Conservation (phyloP, 2,113 vertebrate genomes). For the Rhabdomys dilectus region DNA sequence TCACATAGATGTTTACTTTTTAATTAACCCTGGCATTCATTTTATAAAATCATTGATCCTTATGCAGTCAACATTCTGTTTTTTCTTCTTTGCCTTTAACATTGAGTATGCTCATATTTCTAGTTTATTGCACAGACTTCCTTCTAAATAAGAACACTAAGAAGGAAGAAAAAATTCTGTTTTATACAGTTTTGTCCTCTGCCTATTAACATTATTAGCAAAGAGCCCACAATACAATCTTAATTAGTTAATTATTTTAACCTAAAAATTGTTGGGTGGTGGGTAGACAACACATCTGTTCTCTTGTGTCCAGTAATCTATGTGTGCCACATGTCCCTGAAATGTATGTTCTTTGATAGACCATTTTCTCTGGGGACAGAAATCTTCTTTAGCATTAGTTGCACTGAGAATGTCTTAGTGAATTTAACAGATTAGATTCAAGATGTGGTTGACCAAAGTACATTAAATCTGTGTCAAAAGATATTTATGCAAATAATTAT, state of each 20-base stretch:
- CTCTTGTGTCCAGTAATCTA: slow-evolving; percentile 36
- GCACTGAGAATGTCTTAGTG: background rate
- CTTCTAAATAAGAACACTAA: slow-evolving; percentile 14
- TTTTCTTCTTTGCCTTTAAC: slow-evolving; percentile 33
- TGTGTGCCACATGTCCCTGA: background rate
- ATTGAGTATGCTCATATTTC: slow-evolving; percentile 43
- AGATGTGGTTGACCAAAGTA: slow-evolving; percentile 60
- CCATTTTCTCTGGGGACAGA: slow-evolving; percentile 29
- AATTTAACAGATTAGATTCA: slow-evolving; percentile 69
- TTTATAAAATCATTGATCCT: slow-evolving; percentile 28
- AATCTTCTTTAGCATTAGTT: slow-evolving; percentile 30
- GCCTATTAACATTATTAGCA: background rate
- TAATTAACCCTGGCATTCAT: background rate
- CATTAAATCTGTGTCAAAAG: slow-evolving; percentile 64
- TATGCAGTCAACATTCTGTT: background rate
- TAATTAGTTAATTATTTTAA: slow-evolving; percentile 53
- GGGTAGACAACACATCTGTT: background rate
- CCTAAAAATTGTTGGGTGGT: background rate
- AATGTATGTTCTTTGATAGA: background rate
- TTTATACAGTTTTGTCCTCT: slow-evolving; percentile 55
- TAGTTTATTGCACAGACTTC: background rate
- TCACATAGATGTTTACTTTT: slow-evolving; percentile 35
- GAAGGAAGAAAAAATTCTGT: slow-evolving; percentile 30
- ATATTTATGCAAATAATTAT: slow-evolving; percentile 71
- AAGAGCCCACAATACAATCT: slow-evolving; percentile 37